Conservation (phyloP, 1,140 invertebrate genomes). For the Pogonus chalceus region DNA sequence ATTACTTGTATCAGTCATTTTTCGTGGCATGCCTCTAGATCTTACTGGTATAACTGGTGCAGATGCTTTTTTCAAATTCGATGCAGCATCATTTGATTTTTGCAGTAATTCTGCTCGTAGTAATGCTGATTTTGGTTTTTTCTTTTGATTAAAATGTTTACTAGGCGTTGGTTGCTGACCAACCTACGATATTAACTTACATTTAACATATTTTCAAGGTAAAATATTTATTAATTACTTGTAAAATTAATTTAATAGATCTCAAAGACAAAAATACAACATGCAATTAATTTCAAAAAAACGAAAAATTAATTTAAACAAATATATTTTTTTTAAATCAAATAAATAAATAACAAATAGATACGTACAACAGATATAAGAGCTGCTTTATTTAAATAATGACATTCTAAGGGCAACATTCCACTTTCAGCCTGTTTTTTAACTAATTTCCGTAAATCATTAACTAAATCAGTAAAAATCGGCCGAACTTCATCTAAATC, state of each 20-base stretch:
- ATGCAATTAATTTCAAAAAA: background rate
- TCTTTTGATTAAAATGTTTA: constrained; percentile 90
- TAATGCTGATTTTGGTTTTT: constrained; percentile 90
- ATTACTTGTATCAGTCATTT: constrained; percentile 92
- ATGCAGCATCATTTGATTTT: constrained; percentile 82
- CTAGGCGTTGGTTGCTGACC: constrained; percentile 52
- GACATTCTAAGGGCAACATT: constrained; percentile 90
- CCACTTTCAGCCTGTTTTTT: constrained; percentile 75
- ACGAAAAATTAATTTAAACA: background rate
- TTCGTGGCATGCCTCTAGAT: constrained; percentile 87
- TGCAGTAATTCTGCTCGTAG: constrained; percentile 81
- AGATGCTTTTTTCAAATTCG: constrained; percentile 78
- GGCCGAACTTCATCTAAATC: constrained; percentile 78
- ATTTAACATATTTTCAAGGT: too few species aligned
- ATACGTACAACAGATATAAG: constrained; percentile 70
- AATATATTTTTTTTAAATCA: too few species aligned
- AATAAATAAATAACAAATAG: constrained; percentile 9
- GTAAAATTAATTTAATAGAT: too few species aligned
- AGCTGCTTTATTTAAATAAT: constrained; percentile 91
- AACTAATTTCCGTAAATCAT: constrained; percentile 76
- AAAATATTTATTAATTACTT: too few species aligned
- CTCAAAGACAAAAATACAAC: too few species aligned
- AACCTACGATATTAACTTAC: too few species aligned
- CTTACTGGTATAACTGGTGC: constrained; percentile 82
- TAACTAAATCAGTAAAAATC: constrained; percentile 83